These are phyloP conservation scores for Gonocerus acuteangulatus DNA, from an alignment of 2,888 invertebrate species.

Conservation along the genomic window DNA sequence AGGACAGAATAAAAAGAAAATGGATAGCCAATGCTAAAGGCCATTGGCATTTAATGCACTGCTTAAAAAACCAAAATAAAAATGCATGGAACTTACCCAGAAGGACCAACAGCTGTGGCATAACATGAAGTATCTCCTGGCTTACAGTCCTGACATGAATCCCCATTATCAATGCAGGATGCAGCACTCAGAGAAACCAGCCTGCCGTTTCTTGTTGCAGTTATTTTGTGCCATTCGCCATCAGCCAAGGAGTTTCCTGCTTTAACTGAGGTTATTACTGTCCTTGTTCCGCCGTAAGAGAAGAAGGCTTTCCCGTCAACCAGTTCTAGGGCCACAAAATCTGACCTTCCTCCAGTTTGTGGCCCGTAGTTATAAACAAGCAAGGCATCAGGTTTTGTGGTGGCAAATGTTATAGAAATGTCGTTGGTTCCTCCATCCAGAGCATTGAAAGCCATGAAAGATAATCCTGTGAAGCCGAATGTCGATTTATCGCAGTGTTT, in stretches of 20 bases:
- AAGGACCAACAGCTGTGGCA: conserved; percentile 75
- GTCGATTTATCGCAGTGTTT: conserved; percentile 85
- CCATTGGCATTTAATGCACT: no score
- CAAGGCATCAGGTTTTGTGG: conserved; percentile 75
- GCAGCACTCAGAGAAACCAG: conserved; percentile 78
- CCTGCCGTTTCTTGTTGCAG: conserved; percentile 80
- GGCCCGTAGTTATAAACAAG: conserved; percentile 87
- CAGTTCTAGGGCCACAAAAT: conserved; percentile 86
- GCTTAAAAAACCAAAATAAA: no score
- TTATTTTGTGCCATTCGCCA: conserved; percentile 86
- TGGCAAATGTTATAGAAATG: conserved; percentile 83
- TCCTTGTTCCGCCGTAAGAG: conserved; percentile 82
- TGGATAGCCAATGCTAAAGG: neutral
- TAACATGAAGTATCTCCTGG: conserved; percentile 77
- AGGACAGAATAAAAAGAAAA: neutral
- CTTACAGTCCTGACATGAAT: conserved; percentile 75
- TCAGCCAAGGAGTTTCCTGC: conserved; percentile 66
- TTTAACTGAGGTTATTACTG: conserved; percentile 74
- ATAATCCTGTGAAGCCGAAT: conserved; percentile 79
- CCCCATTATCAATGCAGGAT: conserved; percentile 75
- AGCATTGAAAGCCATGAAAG: conserved; percentile 80
- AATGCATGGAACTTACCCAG: conserved; percentile 59
- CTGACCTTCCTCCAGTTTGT: conserved; percentile 79
- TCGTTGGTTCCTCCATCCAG: conserved; percentile 84
- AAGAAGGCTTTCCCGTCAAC: conserved; percentile 76